These are phyloP conservation scores for Anisognathus igniventris DNA, from an alignment of 2,797 vertebrate genomes.

Conservation along the genomic window DNA sequence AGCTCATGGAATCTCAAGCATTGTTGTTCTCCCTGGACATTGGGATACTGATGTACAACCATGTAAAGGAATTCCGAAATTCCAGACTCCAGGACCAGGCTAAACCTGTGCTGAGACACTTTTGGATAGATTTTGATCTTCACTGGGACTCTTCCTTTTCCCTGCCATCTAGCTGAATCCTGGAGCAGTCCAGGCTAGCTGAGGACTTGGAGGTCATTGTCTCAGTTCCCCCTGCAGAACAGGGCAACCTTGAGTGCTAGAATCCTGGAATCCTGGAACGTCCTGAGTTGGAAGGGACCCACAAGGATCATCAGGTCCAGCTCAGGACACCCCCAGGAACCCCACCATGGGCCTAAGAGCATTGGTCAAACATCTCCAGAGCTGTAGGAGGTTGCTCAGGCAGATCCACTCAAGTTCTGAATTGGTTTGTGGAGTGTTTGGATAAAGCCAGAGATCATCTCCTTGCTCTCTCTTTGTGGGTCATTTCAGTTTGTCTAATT, in stretches of 20 bases:
- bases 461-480: background rate
- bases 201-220: background rate
- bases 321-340: background rate
- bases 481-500: background rate
- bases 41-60: background rate
- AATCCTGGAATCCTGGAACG: rapidly evolving
- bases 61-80: background rate
- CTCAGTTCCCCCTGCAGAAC: background rate
- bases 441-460: background rate
- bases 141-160: background rate
- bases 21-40: rapidly evolving
- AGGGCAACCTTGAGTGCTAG: background rate
- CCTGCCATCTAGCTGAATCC: background rate
- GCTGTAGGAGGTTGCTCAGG: background rate
- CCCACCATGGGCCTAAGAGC: background rate
- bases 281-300: background rate
- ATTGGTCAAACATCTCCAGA: background rate
- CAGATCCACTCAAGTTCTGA: background rate
- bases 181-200: background rate
- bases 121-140: background rate
- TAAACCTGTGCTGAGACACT: background rate
- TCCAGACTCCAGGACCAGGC: background rate
- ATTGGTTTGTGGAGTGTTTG: background rate
- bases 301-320: background rate
- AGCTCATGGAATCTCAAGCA: rapidly evolving